These are phyloP conservation scores for Caenorhabditis macrosperma DNA, from an alignment of 2,888 invertebrate genomes.

Conservation along the genomic window DNA sequence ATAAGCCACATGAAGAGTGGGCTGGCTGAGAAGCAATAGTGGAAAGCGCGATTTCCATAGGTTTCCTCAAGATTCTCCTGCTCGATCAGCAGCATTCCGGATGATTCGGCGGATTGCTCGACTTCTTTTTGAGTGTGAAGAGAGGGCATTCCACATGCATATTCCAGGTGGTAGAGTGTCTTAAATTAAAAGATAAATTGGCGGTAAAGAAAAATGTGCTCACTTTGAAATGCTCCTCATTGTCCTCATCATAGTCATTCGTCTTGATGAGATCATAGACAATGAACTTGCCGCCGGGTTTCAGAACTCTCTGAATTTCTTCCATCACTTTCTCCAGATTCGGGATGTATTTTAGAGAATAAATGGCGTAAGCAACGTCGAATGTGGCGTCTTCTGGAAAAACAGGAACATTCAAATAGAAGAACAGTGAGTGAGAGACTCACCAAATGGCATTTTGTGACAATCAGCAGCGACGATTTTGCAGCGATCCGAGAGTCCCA, in stretches of 20 bases:
- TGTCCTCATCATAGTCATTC: constrained; percentile 70
- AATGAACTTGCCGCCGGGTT: constrained; percentile 75
- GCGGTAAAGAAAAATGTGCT: no score
- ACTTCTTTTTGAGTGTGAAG: constrained; percentile 75
- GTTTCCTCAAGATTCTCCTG: constrained; percentile 63
- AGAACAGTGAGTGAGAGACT: neutral
- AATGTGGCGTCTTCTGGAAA: constrained; percentile 46
- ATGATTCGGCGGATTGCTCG: constrained; percentile 63
- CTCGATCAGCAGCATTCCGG: constrained; percentile 40
- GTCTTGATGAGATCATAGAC: constrained; percentile 79
- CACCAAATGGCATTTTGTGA: constrained; percentile 76
- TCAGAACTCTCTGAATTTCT: constrained; percentile 74
- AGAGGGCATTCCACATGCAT: constrained; percentile 79
- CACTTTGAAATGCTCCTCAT: constrained; percentile 71
- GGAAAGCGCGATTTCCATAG: constrained; percentile 68
- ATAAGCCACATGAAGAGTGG: constrained; percentile 79
- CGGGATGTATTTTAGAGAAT: constrained; percentile 78
- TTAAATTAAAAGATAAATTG: no score
- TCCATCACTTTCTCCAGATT: constrained; percentile 72
- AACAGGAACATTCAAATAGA: neutral
- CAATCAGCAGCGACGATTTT: constrained; percentile 76
- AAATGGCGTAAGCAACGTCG: constrained; percentile 78
- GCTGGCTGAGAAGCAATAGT: constrained; percentile 77
- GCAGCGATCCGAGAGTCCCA: constrained; percentile 64
- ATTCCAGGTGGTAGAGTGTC: constrained; percentile 69